Evolutionary conservation across 1,140 invertebrate species (phyloP).

Genomic region (Drosophila nasuta): DNA sequence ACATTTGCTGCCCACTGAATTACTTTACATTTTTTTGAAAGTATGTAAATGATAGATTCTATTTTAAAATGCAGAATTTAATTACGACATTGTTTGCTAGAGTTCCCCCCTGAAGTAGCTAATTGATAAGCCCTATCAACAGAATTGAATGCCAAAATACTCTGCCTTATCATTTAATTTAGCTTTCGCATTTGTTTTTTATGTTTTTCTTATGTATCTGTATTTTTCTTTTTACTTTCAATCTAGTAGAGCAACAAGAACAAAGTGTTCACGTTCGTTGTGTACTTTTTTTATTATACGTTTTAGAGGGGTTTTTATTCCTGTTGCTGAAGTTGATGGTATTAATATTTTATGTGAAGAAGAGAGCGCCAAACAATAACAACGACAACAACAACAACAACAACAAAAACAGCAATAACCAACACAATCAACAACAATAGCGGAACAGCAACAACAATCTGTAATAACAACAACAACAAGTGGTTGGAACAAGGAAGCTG

Average conservation of each 20-base stretch:
- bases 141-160: background rate
- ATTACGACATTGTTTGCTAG: background rate
- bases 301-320: slow-evolving; percentile 15
- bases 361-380: slow-evolving; percentile 45
- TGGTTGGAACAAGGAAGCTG: slow-evolving; percentile 29
- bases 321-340: slow-evolving; percentile 41
- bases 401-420: slow-evolving; percentile 8
- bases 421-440: slow-evolving; percentile 12
- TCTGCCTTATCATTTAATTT: background rate
- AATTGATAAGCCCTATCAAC: background rate
- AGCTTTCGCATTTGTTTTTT: no score
- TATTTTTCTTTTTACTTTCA: slow-evolving; percentile 7
- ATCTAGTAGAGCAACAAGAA: slow-evolving; percentile 3
- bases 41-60: no score
- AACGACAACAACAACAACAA: slow-evolving; percentile 13
- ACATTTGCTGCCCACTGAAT: no score
- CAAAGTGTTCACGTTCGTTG: background rate
- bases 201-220: background rate
- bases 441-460: background rate
- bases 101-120: background rate
- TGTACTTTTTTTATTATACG: background rate
- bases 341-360: slow-evolving; percentile 77
- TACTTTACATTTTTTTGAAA: no score
- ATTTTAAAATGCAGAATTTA: background rate
- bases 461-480: slow-evolving; percentile 27